phyloP scores from a whole-genome alignment of 2,113 vertebrate species.

The Trogon surrucura region DNA sequence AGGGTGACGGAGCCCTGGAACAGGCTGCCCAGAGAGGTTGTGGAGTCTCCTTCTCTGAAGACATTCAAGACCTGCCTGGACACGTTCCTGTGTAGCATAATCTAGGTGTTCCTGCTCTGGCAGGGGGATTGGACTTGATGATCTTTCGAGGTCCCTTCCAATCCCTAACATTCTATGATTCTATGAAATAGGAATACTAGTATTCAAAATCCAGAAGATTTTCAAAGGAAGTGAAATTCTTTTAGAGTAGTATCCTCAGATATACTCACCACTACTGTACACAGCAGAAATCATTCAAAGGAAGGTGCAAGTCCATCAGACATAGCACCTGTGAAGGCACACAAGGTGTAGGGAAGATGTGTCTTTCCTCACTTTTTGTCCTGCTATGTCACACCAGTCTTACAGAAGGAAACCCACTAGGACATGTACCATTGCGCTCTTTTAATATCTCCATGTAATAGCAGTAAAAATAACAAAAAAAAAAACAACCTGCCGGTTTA shows the following conservation, averaged over 20 bases:
- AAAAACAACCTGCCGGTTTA: background rate
- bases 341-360: background rate
- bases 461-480: background rate
- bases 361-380: background rate
- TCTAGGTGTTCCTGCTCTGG: no score
- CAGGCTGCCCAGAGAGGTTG: no score
- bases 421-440: fast-evolving
- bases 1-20: no score
- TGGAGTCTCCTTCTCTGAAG: no score
- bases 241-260: background rate
- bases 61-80: no score
- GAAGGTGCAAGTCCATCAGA: background rate
- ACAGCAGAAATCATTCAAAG: background rate
- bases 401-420: background rate
- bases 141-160: no score
- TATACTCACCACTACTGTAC: background rate
- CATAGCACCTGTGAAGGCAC: fast-evolving
- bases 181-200: background rate
- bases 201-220: background rate
- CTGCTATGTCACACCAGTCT: background rate
- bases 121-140: no score
- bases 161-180: no score
- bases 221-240: background rate
- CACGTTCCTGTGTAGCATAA: no score
- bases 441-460: background rate